These are phyloP conservation scores for Cyclopterus lumpus DNA, from an alignment of 2,797 vertebrate genomes.

Conservation along the genomic window DNA sequence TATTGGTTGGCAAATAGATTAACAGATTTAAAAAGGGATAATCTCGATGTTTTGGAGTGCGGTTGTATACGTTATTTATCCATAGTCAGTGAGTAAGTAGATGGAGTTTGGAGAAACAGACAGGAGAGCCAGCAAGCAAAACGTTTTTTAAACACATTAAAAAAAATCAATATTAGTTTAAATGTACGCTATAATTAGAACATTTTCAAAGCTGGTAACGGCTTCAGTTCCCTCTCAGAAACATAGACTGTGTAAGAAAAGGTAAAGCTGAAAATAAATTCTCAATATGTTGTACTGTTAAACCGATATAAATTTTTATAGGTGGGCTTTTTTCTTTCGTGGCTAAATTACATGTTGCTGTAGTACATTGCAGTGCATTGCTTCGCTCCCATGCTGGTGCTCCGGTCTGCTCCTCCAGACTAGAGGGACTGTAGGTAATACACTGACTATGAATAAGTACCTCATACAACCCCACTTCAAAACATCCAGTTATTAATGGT, in stretches of 20 bases:
- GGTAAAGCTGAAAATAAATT: not conserved
- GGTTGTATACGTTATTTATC: not conserved
- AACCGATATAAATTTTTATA: not conserved
- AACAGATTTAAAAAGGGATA: conserved; percentile 2
- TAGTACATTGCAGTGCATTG: too few species aligned
- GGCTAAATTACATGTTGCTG: too few species aligned
- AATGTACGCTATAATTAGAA: not conserved
- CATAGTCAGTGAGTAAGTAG: not conserved
- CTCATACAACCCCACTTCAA: not conserved
- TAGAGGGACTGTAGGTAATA: too few species aligned
- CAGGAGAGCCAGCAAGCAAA: not conserved
- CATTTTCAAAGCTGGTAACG: not conserved
- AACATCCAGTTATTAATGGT: not conserved
- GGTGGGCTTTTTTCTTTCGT: too few species aligned
- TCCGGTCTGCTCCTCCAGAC: too few species aligned
- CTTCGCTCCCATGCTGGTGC: too few species aligned
- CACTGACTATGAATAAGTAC: too few species aligned
- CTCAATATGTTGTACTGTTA: not conserved
- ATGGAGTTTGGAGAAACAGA: not conserved
- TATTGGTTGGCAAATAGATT: not conserved
- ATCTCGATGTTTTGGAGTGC: not conserved
- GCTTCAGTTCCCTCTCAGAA: not conserved
- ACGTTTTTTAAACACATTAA: not conserved
- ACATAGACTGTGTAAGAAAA: not conserved
- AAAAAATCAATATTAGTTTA: too few species aligned